Evolutionary conservation across 2,888 invertebrate genomes (phyloP).

Genomic region (Caenorhabditis sp.): DNA sequence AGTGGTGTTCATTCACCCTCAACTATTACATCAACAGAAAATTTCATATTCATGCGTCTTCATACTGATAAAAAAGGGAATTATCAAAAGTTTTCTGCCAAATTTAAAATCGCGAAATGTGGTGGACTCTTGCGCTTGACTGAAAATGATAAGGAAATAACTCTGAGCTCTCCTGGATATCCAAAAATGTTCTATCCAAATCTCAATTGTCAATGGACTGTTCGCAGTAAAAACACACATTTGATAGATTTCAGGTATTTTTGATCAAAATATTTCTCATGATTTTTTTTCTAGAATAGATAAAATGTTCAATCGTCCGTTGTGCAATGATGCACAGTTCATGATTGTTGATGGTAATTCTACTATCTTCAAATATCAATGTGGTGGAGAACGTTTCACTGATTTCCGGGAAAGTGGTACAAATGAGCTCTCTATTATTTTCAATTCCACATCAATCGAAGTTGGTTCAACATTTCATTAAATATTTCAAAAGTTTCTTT

Average conservation of each 20-base stretch:
- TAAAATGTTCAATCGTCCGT: too few relatives aligned
- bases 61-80: slow-evolving; percentile 79
- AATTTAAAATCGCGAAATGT: slow-evolving; percentile 75
- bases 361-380: too few relatives aligned
- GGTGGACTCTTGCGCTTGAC: slow-evolving; percentile 62
- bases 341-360: too few relatives aligned
- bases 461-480: too few relatives aligned
- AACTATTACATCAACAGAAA: slow-evolving; percentile 74
- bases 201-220: slow-evolving; percentile 82
- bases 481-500: too few relatives aligned
- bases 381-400: too few relatives aligned
- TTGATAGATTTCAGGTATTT: slow-evolving; percentile 59
- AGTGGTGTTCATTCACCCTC: slow-evolving; percentile 58
- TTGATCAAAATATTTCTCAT: slow-evolving; percentile 1
- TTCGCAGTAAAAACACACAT: slow-evolving; percentile 76
- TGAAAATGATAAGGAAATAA: slow-evolving; percentile 44
- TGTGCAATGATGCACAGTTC: too few relatives aligned
- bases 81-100: slow-evolving; percentile 80
- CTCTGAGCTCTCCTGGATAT: slow-evolving; percentile 74
- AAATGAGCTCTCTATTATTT: too few relatives aligned
- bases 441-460: too few relatives aligned
- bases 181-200: slow-evolving; percentile 78
- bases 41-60: slow-evolving; percentile 81
- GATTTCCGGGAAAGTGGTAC: too few relatives aligned
- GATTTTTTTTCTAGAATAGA: too few relatives aligned